Evolutionary conservation across 2,888 invertebrate genomes (phyloP), one percentile per base, ranked within the genome.

Genomic region (Acronicta aceris): DNA sequence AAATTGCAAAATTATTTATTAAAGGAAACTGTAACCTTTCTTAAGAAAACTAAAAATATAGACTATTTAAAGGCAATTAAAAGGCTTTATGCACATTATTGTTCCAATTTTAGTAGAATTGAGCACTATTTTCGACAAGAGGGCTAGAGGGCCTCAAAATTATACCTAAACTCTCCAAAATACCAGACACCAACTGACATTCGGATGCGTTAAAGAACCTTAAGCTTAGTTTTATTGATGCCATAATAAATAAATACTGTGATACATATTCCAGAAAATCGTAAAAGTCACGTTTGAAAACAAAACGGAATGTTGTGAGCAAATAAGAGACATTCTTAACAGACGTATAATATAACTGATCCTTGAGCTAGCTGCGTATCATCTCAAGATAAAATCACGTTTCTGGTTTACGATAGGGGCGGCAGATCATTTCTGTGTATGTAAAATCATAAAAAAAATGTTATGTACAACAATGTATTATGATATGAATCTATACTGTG

Each of bases 311-410:
- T 38, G 13, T 41, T 55, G 10, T 17, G n/a, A 13, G 53, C 48
- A 76, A 76, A 76, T 49, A 64, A 21, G 16, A 41, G n/a, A 57
- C 51, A 46, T 42, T 55, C 33, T 48, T 48, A 56, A 66, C 25
- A 21, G 25, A n/a, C 43, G 17, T 53, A 38, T 45, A 60, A 15
- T 60, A 60, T 38, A 30, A 63, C 42, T 56, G 16, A 66, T 58
- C 16, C 40, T 41, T 13, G 10, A 56, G 59, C 59, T 54, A 43
- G 50, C 27, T 30, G 33, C 43, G 17, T 42, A 50, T 61, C 38
- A 59, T 63, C n/a, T n/a, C n/a, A 13, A 46, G 54, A 64, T 59
- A 33, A 55, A 48, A 57, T 67, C 74, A 67, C 73, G 69, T 73
- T 67, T 16, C 10, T 57, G 2, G 0, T 30, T 5, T 27, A 13